These are phyloP conservation scores for Clepsis dumicolana DNA, from an alignment of 2,888 invertebrate species.

Conservation along the genomic window DNA sequence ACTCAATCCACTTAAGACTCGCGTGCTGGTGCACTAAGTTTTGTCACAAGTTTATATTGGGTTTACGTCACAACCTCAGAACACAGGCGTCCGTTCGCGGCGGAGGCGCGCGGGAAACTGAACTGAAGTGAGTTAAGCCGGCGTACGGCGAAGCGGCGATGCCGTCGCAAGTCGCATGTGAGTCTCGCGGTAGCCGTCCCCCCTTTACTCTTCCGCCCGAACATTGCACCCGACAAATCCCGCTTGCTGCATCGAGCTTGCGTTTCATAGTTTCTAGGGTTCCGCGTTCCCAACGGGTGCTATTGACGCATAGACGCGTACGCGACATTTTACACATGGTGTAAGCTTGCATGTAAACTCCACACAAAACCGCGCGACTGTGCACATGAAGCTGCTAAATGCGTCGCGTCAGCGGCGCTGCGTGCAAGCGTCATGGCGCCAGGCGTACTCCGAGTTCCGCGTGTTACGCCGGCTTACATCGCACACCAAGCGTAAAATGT, in stretches of 20 bases:
- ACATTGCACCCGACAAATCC: constrained; percentile 72
- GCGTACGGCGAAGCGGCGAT: constrained; percentile 50
- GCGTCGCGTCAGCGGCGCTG: no score
- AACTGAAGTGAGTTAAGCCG: constrained; percentile 42
- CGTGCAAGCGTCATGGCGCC: no score
- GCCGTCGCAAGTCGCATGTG: constrained; percentile 51
- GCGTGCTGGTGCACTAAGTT: constrained; percentile 68
- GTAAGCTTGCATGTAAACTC: no score
- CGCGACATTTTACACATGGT: no score
- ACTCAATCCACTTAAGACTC: constrained; percentile 66
- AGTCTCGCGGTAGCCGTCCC: constrained; percentile 64
- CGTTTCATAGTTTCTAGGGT: constrained; percentile 60
- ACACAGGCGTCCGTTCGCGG: constrained; percentile 41
- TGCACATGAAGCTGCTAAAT: no score
- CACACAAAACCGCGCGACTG: no score
- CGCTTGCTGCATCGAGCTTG: constrained; percentile 68
- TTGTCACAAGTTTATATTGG: constrained; percentile 66
- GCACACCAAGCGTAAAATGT: no score
- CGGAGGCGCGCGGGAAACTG: constrained; percentile 65
- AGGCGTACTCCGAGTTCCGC: no score
- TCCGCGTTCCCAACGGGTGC: not conserved
- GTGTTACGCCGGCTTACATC: no score
- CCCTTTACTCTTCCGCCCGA: constrained; percentile 54
- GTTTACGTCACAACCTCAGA: constrained; percentile 21
- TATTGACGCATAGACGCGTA: no score